Evolutionary conservation across 2,888 invertebrate genomes (phyloP).

Genomic region (Lathronympha strigana): DNA sequence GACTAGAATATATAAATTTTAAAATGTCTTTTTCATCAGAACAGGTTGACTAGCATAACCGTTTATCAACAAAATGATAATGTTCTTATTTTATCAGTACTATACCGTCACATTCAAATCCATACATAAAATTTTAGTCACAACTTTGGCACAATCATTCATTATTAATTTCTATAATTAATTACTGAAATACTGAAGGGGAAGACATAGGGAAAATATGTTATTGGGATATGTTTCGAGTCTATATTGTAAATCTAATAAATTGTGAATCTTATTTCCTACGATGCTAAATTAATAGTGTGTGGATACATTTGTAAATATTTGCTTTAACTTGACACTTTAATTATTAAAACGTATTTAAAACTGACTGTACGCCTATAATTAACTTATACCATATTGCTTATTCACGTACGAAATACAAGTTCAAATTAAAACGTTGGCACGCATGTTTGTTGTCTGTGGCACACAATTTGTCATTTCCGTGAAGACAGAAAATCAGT

Average conservation of each 20-base stretch:
- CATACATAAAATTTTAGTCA: slow-evolving; percentile 60
- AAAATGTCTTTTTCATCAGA: slow-evolving; percentile 67
- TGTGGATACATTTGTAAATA: slow-evolving; percentile 66
- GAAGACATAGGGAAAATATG: slow-evolving; percentile 76
- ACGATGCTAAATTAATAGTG: slow-evolving; percentile 78
- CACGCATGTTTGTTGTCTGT: slow-evolving; percentile 66
- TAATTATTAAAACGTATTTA: slow-evolving; percentile 36
- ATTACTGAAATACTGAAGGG: slow-evolving; percentile 78
- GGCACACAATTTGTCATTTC: slow-evolving; percentile 61
- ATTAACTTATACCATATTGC: slow-evolving; percentile 46
- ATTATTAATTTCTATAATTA: slow-evolving; percentile 57
- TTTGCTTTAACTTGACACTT: slow-evolving; percentile 50
- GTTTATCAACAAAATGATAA: slow-evolving; percentile 59
- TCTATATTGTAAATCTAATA: slow-evolving; percentile 62
- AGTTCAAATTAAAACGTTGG: slow-evolving; percentile 59
- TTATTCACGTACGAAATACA: slow-evolving; percentile 47
- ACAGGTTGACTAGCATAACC: slow-evolving; percentile 80
- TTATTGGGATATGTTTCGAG: slow-evolving; percentile 75
- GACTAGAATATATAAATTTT: slow-evolving; percentile 73
- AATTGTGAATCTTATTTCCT: slow-evolving; percentile 69
- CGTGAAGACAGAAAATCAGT: slow-evolving; percentile 58
- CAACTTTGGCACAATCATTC: slow-evolving; percentile 80
- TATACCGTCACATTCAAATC: slow-evolving; percentile 58
- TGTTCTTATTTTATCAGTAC: slow-evolving; percentile 52
- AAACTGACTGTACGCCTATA: slow-evolving; percentile 40